Percentiles rank a stretch among this genome's conserved stretches.
Conservation (phyloP, 2,113 vertebrate genomes). For the Talpa occidentalis region DNA sequence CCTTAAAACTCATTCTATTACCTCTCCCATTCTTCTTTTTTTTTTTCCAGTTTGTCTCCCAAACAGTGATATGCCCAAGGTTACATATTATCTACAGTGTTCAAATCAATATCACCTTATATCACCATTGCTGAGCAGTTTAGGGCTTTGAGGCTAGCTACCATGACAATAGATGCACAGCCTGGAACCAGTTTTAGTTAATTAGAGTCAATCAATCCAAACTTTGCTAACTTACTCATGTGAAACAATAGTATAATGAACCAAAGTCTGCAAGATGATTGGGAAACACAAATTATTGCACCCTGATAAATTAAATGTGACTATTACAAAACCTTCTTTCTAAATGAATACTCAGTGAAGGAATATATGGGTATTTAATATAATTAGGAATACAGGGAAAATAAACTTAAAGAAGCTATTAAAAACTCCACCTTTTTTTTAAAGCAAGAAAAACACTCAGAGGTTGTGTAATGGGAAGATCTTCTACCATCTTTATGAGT, state of each 20-base stretch:
- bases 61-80: slow-evolving; percentile 86
- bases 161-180: slow-evolving; percentile 99
- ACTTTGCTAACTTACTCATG: slow-evolving; percentile 99
- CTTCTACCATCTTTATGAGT: background rate
- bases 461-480: background rate
- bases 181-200: slow-evolving; percentile 99
- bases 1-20: slow-evolving; percentile 74
- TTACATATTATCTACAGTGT: slow-evolving; percentile 95
- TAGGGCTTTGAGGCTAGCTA: slow-evolving; percentile 96
- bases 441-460: slow-evolving; percentile 70
- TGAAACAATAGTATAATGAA: slow-evolving; percentile 99
- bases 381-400: slow-evolving; percentile 87
- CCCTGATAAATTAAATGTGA: slow-evolving; percentile 93
- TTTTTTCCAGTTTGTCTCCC: slow-evolving; percentile 75
- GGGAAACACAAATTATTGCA: slow-evolving; percentile 99
- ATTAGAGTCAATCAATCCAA: slow-evolving; percentile 99
- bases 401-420: slow-evolving; percentile 82
- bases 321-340: slow-evolving; percentile 88
- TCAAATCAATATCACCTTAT: slow-evolving; percentile 96
- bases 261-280: slow-evolving; percentile 99
- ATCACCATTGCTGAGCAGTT: slow-evolving; percentile 90
- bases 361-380: slow-evolving; percentile 87
- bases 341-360: slow-evolving; percentile 87
- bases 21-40: slow-evolving; percentile 64
- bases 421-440: slow-evolving; percentile 66